Conservation (phyloP, 2,888 invertebrate species). For the Apamea crenata region DNA sequence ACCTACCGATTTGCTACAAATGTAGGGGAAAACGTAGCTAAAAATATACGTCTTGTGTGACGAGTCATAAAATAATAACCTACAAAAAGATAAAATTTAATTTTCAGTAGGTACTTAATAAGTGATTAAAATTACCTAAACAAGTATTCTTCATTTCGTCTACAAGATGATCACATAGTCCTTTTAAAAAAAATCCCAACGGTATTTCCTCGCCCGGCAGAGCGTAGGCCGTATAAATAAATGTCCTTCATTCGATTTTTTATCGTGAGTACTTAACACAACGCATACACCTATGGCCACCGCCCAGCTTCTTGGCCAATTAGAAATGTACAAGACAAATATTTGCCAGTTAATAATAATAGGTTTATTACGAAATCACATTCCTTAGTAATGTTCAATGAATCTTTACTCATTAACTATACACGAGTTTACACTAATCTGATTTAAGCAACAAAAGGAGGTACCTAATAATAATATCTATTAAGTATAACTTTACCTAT, state of each 20-base stretch:
- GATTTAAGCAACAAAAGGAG: neutral
- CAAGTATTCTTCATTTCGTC: neutral
- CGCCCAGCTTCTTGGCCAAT: too few species aligned
- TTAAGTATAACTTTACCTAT: neutral
- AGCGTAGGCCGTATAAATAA: neutral
- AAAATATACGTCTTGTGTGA: neutral
- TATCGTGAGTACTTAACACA: neutral
- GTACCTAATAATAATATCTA: neutral
- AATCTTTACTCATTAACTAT: slow-evolving; percentile 1
- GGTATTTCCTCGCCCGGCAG: neutral
- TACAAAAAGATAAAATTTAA: neutral
- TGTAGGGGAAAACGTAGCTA: neutral
- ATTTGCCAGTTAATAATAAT: too few species aligned
- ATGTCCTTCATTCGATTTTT: neutral
- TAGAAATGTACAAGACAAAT: neutral
- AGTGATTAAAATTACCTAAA: neutral
- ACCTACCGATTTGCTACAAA: too few species aligned
- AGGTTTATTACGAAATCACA: neutral
- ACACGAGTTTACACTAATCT: neutral
- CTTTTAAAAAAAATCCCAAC: neutral
- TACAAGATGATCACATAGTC: neutral
- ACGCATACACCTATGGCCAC: neutral
- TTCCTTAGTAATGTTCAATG: neutral
- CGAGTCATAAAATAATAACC: neutral
- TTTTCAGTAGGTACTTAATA: too few species aligned